Percentiles rank a stretch among this genome's conserved stretches.
These are phyloP conservation scores for Henricia sp. DNA, from an alignment of 53 echinoderm and acorn worm species.

Conservation along the genomic window DNA sequence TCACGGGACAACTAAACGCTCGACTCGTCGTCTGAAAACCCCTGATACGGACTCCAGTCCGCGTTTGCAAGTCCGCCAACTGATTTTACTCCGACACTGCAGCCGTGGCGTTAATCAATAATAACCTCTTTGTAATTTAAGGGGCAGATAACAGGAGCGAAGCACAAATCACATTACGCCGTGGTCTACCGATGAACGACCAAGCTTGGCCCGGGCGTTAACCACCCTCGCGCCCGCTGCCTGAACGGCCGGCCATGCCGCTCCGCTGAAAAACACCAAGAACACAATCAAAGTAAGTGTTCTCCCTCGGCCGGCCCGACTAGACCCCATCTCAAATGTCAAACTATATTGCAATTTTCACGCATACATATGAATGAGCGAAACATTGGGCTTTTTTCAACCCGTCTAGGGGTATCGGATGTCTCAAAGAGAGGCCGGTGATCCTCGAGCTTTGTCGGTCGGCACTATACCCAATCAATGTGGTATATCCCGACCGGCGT, in stretches of 20 bases:
- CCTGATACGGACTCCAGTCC: slow-evolving; percentile 8
- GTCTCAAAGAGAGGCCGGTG: slow-evolving; percentile 64
- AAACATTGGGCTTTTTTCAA: slow-evolving; percentile 50
- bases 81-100: slow-evolving; percentile 59
- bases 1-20: no score
- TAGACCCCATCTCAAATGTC: slow-evolving; percentile 63
- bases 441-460: slow-evolving; percentile 64
- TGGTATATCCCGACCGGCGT: slow-evolving; percentile 49
- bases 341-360: slow-evolving; percentile 77
- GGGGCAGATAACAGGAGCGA: slow-evolving; percentile 40
- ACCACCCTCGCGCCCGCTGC: background rate
- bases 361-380: slow-evolving; percentile 73
- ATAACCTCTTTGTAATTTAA: slow-evolving; percentile 62
- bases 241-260: slow-evolving; percentile 6
- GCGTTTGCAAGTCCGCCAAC: slow-evolving; percentile 35
- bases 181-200: slow-evolving; percentile 9
- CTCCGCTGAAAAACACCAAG: slow-evolving; percentile 26
- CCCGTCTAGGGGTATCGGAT: slow-evolving; percentile 54
- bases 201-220: slow-evolving; percentile 6
- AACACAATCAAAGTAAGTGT: slow-evolving; percentile 66
- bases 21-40: no score
- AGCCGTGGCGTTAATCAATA: slow-evolving; percentile 61
- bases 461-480: slow-evolving; percentile 60
- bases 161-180: slow-evolving; percentile 56
- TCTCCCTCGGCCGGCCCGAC: slow-evolving; percentile 43